phyloP scores from a whole-genome alignment of 2,888 invertebrate genomes.

The Brenthis ino region DNA sequence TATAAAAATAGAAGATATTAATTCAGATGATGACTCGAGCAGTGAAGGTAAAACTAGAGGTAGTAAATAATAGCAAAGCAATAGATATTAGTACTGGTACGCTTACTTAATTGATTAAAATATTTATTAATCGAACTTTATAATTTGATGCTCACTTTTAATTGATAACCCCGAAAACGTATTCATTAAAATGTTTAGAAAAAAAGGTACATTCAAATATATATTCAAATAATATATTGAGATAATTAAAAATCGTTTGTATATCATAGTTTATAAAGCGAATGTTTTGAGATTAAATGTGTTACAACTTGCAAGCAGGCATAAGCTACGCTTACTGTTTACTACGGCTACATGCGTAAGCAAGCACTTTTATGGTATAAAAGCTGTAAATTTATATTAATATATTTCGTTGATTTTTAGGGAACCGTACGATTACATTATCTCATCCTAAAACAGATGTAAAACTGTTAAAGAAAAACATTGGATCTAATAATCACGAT shows the following conservation, averaged over 20 bases:
- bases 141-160: neutral
- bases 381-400: neutral
- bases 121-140: too few species aligned
- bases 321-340: too few species aligned
- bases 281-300: too few species aligned
- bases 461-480: conserved; percentile 29
- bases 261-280: too few species aligned
- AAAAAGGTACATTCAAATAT: too few species aligned
- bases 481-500: conserved; percentile 12
- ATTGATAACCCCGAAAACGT: neutral
- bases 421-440: conserved; percentile 62
- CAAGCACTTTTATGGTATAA: neutral
- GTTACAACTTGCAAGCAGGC: too few species aligned
- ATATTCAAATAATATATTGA: too few species aligned
- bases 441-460: conserved; percentile 56
- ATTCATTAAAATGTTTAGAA: too few species aligned
- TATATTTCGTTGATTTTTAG: conserved; percentile 49
- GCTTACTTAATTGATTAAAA: neutral
- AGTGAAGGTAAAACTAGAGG: conserved; percentile 52
- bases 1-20: conserved; percentile 60
- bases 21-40: conserved; percentile 63
- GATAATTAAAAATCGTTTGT: too few species aligned
- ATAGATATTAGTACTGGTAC: neutral
- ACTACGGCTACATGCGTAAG: too few species aligned
- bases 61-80: too few species aligned